Evolutionary conservation across 2,888 invertebrate genomes (phyloP).

Genomic region (Bembecia ichneumoniformis): DNA sequence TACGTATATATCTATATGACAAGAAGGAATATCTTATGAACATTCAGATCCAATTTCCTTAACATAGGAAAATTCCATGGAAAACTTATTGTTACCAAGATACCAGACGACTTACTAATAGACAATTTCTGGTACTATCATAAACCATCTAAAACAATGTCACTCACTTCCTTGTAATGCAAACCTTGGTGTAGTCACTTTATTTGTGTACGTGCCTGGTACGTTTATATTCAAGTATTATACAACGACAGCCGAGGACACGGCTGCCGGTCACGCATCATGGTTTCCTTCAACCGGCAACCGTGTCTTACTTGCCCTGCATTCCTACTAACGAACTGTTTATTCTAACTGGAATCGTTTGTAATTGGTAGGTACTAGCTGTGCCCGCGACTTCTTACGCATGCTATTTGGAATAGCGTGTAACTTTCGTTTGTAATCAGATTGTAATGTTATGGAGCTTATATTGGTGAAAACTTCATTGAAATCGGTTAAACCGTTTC

Average conservation of each 20-base stretch:
- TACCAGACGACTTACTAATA: no score
- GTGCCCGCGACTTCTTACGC: no score
- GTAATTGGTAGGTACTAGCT: no score
- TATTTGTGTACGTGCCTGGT: neutral
- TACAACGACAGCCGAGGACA: constrained; percentile 20
- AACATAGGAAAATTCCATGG: no score
- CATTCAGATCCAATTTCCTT: no score
- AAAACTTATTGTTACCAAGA: no score
- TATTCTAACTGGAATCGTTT: neutral
- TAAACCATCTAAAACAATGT: neutral
- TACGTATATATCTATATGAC: neutral
- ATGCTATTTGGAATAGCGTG: no score
- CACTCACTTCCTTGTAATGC: neutral
- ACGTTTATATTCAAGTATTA: neutral
- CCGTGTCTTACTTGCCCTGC: constrained; percentile 39
- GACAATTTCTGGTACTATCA: neutral
- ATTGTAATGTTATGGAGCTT: no score
- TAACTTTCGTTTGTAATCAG: no score
- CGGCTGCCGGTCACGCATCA: constrained; percentile 42
- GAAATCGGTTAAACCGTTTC: no score
- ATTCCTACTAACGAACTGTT: constrained; percentile 23
- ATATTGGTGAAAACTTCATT: no score
- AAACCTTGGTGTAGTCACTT: neutral
- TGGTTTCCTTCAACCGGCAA: constrained; percentile 38
- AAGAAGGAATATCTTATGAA: neutral